Base-by-base conservation (phyloP, 2,797 vertebrate genomes). In the Darevskia nairensis region DNA sequence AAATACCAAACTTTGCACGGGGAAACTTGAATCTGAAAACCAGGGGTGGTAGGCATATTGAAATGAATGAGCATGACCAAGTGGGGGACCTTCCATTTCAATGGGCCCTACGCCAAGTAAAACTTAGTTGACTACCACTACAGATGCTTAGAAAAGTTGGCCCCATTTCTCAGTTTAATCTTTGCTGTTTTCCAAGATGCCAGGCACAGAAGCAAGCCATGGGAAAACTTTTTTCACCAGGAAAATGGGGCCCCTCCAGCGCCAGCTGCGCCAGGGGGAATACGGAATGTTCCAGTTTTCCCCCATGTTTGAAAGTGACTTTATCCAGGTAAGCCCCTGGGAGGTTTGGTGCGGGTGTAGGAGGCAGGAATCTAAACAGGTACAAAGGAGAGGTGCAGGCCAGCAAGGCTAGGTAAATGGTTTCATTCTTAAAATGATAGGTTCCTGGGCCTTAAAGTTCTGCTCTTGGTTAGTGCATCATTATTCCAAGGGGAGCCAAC, bases 221-320 rank as follows among this genome's bases (percentile, higher is more conserved):
- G 75, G 85, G 5, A 82, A 59, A 89, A 89, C 84, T 0, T 82
- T 93, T 76, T 93, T 94, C 76, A 90, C 86, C 10, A 94, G 89
- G 13, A 91, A 88, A 74, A 94, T 94, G 86, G 93, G 95, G 4
- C 80, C 95, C 0, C 92, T 96, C 64, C 94, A 96, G 61, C 72
- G 76, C 13, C 95, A 96, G 35, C 91, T 96, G 66, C 89, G 90
- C 77, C 90, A 89, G 17, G 95, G 95, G n/a, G 95, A 96, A 90
- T 96, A 95, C 1, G 93, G 91, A 0, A 90, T 94, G 41, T 96
- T 96, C 82, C 94, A 90, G 39, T 94, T 92, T 0, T 92, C 94
- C 11, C 94, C 93, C 0, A 94, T 96, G 89, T 96, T 96, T 29
- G 95, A 96, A 90, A 96, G 96, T 0, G 90, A 96, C 69, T 96